Evolutionary conservation across 2,888 invertebrate species (phyloP).

Genomic region (Diaprepes abbreviatus): DNA sequence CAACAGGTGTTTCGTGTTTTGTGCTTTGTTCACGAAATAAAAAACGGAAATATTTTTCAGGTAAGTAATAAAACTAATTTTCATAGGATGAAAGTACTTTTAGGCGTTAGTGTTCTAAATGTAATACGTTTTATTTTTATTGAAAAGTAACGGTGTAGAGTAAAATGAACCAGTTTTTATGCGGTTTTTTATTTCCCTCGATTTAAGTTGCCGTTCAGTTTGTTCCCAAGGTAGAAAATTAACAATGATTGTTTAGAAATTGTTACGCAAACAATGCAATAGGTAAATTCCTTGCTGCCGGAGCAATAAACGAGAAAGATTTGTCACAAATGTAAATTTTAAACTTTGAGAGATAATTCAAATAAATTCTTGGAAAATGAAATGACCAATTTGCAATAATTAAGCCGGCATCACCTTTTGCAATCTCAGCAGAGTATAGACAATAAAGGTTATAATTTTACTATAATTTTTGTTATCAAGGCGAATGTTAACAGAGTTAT

Average conservation of each 20-base stretch:
- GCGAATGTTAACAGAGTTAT: conserved; percentile 19
- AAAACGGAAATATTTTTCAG: conserved; percentile 10
- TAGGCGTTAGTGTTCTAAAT: too few relatives aligned
- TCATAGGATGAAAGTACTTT: not conserved
- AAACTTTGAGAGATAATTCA: conserved; percentile 2
- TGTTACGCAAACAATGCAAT: conserved; percentile 2
- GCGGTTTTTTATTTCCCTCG: not conserved
- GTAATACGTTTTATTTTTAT: not conserved
- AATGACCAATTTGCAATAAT: not conserved
- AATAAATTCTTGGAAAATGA: not conserved
- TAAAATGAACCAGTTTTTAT: not conserved
- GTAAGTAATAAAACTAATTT: not conserved
- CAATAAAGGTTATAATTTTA: not conserved
- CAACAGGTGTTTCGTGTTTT: conserved; percentile 28
- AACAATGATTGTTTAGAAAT: conserved; percentile 16
- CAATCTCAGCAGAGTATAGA: not conserved
- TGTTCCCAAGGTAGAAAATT: conserved; percentile 2
- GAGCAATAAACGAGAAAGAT: not conserved
- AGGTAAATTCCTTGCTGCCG: not conserved
- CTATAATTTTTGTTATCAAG: conserved; percentile 21
- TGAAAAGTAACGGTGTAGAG: not conserved
- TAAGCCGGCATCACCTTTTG: not conserved
- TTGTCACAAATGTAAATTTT: conserved; percentile 10
- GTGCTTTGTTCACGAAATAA: conserved; percentile 21
- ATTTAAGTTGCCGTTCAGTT: not conserved